Evolutionary conservation across 1,140 invertebrate genomes (phyloP), one percentile per base, ranked within the genome.

Genomic region (Neoseiulus cucumeris): DNA sequence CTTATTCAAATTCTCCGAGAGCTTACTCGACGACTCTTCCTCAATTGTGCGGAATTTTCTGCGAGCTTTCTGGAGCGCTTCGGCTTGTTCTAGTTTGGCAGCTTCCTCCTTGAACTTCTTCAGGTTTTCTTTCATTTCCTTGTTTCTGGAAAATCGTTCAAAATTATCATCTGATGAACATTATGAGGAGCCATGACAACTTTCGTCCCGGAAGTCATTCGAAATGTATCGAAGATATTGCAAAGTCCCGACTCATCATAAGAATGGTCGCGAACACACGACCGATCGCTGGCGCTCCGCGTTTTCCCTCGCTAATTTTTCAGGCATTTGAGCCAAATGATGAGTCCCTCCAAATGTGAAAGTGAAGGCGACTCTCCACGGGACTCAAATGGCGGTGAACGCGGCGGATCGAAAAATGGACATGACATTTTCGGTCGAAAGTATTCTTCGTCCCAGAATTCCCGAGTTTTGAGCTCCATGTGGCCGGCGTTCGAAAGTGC

Each of bases 71-170:
- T 91, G 84, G 44, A 98, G 74, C 0, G 94, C 93, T 66, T 98
- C 93, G 7, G 92, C 93, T 74, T 98, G 87, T 77, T 98, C 94
- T n/a, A 98, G 76, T 79, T 95, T 95, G 74, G 96, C 83, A 42
- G 92, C 88, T 80, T 98, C 92, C 79, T 95, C 86, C 22, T 59
- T 59, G 33, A 59, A 59, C 22, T 59, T 59, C 9, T 25, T 67
- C 68, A 45, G 30, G 64, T 65, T 65, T 64, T 25, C 28, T 64
- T 69, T 66, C 14, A 7, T 68, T 2, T 41, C 51, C 47, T 45
- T 64, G 44, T 69, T 70, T 30, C 68, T 59, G 33, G 14, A 59
- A 25, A 25, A 17, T 14, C 25, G 25, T 20, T 1, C 25, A 25
- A 25, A 25, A 25, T 29, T 18, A 29, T 25, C 45, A 47, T 6